phyloP scores from a whole-genome alignment of 2,888 invertebrate species.

The Drosophila gaucha region DNA sequence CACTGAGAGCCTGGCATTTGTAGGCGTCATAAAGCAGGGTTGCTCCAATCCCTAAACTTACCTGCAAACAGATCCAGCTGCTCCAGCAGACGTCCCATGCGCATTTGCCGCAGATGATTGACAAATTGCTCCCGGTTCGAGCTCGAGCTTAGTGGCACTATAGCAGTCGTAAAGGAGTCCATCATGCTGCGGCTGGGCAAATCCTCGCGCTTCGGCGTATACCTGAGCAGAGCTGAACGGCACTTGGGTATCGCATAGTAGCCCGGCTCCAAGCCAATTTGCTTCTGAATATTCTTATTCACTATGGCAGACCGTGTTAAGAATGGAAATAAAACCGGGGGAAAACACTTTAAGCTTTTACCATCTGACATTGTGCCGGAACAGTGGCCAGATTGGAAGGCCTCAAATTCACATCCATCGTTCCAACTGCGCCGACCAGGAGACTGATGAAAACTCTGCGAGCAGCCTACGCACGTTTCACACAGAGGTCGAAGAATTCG shows the following conservation, averaged over 20 bases:
- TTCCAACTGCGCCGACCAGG: not conserved
- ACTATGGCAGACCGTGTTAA: slow-evolving; percentile 45
- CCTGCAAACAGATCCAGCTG: slow-evolving; percentile 90
- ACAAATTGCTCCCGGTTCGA: slow-evolving; percentile 88
- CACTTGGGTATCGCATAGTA: slow-evolving; percentile 85
- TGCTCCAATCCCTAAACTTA: not conserved
- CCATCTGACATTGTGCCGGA: slow-evolving; percentile 61
- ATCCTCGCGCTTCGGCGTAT: slow-evolving; percentile 86
- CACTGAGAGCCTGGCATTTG: slow-evolving; percentile 87
- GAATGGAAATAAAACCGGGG: not conserved
- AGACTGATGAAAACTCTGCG: not conserved
- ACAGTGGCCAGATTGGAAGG: slow-evolving; percentile 37
- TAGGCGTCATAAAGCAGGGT: not conserved
- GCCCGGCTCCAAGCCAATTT: slow-evolving; percentile 74
- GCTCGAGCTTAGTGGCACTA: slow-evolving; percentile 88
- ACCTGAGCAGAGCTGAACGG: slow-evolving; percentile 85
- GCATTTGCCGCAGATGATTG: slow-evolving; percentile 86
- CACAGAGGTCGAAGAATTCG: not conserved
- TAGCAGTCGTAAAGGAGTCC: slow-evolving; percentile 88
- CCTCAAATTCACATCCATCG: slow-evolving; percentile 17
- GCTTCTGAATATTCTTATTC: slow-evolving; percentile 64
- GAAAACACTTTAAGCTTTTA: slow-evolving; percentile 19
- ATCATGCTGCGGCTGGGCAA: slow-evolving; percentile 87
- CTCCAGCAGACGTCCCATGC: slow-evolving; percentile 90
- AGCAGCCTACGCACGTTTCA: not conserved